phyloP scores from a whole-genome alignment of 2,113 vertebrate genomes.

The Pagrus major region DNA sequence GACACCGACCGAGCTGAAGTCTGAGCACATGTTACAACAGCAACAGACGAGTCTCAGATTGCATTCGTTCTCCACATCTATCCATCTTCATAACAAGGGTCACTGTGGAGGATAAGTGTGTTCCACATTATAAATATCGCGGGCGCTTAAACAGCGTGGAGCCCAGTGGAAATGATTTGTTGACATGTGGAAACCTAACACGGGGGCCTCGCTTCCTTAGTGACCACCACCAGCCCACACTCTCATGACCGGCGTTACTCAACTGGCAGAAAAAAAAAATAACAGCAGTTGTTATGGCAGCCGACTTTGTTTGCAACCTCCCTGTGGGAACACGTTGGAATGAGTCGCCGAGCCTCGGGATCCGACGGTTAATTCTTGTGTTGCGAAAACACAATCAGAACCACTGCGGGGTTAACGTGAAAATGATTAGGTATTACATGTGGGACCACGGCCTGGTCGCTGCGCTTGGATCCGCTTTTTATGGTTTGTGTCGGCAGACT shows the following conservation, averaged over 20 bases:
- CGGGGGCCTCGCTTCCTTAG: slow-evolving; percentile 68
- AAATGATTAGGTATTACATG: slow-evolving; percentile 50
- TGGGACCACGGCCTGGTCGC: slow-evolving; percentile 4
- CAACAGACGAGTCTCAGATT: neutral
- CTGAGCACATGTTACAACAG: neutral
- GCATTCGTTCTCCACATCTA: neutral
- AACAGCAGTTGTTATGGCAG: slow-evolving; percentile 76
- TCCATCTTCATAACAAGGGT: slow-evolving; percentile 27
- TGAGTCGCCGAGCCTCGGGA: slow-evolving; percentile 33
- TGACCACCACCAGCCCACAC: slow-evolving; percentile 63
- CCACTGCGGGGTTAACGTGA: slow-evolving; percentile 30
- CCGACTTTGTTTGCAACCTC: slow-evolving; percentile 74
- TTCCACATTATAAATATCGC: slow-evolving; percentile 57
- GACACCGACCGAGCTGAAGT: neutral
- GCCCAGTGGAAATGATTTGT: slow-evolving; percentile 62
- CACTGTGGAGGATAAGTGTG: slow-evolving; percentile 2
- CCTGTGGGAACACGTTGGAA: slow-evolving; percentile 58
- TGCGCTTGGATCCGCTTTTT: slow-evolving; percentile 40
- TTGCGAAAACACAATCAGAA: slow-evolving; percentile 46
- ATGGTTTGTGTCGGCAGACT: slow-evolving; percentile 30
- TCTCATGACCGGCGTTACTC: slow-evolving; percentile 56
- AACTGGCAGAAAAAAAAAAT: slow-evolving; percentile 58
- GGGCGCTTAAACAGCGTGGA: slow-evolving; percentile 37
- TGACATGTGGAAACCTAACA: slow-evolving; percentile 62
- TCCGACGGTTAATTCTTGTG: slow-evolving; percentile 38